Base-by-base conservation (phyloP, 2,888 invertebrate genomes). In the Resseliella maxima region DNA sequence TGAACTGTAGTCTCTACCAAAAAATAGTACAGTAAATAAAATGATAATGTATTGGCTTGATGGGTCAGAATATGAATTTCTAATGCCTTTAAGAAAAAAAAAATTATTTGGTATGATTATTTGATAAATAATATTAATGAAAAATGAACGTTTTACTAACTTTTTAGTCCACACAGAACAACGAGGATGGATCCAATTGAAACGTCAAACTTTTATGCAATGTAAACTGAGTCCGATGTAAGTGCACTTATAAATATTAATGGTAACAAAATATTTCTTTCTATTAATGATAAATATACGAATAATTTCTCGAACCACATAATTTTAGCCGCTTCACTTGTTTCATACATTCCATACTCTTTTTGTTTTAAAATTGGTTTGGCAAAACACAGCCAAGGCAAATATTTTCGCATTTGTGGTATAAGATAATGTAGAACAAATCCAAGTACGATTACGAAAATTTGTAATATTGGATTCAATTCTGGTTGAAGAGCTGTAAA, bases 291-390 rank as follows among this genome's bases (percentile, higher is more conserved):
- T 86, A 98, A 92, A 92, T 95, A 97, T 85, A 98, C 95, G 91
- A 96, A 98, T 81, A 94, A 94, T 92, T 95, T 96, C 91, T 99
- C 99, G 91, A 98, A 99, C 94, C 96, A 96, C 97, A 98, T 99
- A 64, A 99, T 94, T 89, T 94, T 94, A 0, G 97, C 96, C 0
- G 97, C 95, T 89, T 96, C 96, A 31, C 95, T 93, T 88, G 97
- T 97, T 90, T 99, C 98, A 90, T 96, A 98, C 90, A 95, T 95
- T 1, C 95, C 94, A 89, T 97, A 95, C 89, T 99, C 98, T 89
- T 95, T 94, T 36, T 96, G 95, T 45, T 95, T 93, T 21, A 99
- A 92, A 87, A 98, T 93, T 0, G 99, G 99, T 85, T 96, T 94
- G 0, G 98, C 96, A 86, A 98, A 94, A 89, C 98, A 97, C 86